These are phyloP conservation scores for Chloroceryle aenea DNA, from an alignment of 2,113 vertebrate genomes.

Conservation along the genomic window DNA sequence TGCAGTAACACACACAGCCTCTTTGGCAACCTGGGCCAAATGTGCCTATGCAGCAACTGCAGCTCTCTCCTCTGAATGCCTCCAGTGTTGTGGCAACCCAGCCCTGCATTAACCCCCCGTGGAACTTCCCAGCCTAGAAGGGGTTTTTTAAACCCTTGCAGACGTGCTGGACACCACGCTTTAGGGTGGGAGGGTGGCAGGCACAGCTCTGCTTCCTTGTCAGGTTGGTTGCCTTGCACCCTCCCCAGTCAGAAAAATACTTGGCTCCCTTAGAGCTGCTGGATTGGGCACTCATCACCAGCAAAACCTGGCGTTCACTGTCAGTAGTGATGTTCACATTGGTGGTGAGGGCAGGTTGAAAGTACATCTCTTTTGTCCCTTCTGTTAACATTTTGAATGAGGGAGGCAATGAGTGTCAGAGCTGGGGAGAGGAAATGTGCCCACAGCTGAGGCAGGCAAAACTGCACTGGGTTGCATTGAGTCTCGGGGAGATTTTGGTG, in stretches of 20 bases:
- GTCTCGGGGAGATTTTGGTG: background rate
- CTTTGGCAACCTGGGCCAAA: conserved; percentile 80
- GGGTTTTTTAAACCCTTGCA: background rate
- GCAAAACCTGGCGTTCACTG: background rate
- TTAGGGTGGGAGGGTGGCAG: rapidly evolving
- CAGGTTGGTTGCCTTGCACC: rapidly evolving
- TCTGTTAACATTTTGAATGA: background rate
- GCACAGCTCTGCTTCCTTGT: background rate
- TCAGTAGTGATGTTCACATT: background rate
- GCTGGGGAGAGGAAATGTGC: background rate
- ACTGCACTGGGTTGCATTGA: background rate
- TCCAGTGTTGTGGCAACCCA: conserved; percentile 64
- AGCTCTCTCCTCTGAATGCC: conserved; percentile 67
- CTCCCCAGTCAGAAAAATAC: rapidly evolving
- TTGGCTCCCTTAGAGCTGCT: background rate
- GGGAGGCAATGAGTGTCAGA: rapidly evolving
- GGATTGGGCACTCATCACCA: background rate
- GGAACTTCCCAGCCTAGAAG: background rate
- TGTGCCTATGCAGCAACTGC: conserved; percentile 76
- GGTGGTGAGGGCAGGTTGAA: background rate
- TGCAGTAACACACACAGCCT: conserved; percentile 79
- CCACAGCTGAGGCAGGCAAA: background rate
- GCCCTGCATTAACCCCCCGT: conserved; percentile 55
- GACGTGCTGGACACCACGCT: background rate
- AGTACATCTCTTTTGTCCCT: background rate